phyloP scores from a whole-genome alignment of 2,113 vertebrate genomes.

The Macrotus californicus region DNA sequence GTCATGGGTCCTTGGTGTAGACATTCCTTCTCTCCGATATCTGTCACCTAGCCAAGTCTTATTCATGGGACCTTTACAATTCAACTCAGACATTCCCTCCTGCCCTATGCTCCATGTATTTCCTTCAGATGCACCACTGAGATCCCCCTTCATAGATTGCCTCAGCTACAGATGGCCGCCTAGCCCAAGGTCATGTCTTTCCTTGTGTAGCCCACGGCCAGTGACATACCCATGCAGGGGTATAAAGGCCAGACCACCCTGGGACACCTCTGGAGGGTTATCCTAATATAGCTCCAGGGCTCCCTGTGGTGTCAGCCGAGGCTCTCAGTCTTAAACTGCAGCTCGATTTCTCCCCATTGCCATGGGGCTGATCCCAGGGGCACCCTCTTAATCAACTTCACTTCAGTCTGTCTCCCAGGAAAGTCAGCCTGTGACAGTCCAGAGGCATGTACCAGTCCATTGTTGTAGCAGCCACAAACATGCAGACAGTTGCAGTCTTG shows the following conservation, averaged over 20 bases:
- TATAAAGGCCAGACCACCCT: neutral
- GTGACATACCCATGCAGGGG: accelerated
- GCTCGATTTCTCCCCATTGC: neutral
- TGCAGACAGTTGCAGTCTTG: accelerated
- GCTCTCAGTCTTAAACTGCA: neutral
- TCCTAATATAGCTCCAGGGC: no score
- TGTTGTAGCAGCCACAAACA: no score
- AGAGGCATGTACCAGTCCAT: accelerated
- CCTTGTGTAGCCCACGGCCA: neutral
- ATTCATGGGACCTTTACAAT: neutral
- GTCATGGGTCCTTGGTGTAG: neutral
- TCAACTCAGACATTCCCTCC: neutral
- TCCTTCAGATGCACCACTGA: neutral
- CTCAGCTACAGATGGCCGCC: neutral
- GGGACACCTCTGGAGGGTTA: neutral
- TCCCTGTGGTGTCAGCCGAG: neutral
- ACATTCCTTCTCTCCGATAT: neutral
- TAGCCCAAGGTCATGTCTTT: neutral
- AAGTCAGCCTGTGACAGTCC: neutral
- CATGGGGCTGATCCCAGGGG: neutral
- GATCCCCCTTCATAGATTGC: neutral
- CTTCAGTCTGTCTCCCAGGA: neutral
- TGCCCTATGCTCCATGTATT: neutral
- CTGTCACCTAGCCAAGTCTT: neutral
- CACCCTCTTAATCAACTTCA: neutral